Base-by-base conservation (phyloP, 2,113 vertebrate genomes). In the Cepphus grylle region DNA sequence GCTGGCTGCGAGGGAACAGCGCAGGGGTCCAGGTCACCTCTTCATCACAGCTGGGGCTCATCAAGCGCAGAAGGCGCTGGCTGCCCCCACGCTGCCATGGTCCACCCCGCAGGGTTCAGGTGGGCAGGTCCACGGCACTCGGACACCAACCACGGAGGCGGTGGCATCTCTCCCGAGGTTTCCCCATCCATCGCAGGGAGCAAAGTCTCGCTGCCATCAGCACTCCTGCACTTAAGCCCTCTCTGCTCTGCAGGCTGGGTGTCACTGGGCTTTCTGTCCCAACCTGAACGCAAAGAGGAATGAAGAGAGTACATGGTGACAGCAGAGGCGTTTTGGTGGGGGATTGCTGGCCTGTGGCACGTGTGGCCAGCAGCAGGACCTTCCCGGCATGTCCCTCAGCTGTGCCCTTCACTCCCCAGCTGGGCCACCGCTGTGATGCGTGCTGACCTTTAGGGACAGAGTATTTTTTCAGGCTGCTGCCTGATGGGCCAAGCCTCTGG, bases 401-500 rank as follows among this genome's bases (percentile, higher is more conserved):
- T 96, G 96, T 80, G 90, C 81, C 87, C 87, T 96, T 96, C 93
- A 80, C 91, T 96, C 93, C 59, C 17, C 0, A 2, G 47, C 78
- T 45, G 43, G 55, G 38, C 32, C 72, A 71, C 90, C 6, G 3
- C 29, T 38, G 38, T 0, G 61, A 84, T 9, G 15, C 3, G 0
- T 6, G 34, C 65, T 96, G 95, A 91, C 94, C 89, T 95, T 93
- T 49, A 82, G 71, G 81, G 78, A 65, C 78, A 15, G 25, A 87
- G 30, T 88, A 16, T 96, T 96, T 94, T 85, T 61, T 88, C 96
- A 97, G 90, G 90, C 95, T 86, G n/a, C 70, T 81, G 61, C 69
- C 66, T 55, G 81, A 20, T 50, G 73, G 69, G 69, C 43, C 47
- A 36, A 59, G 65, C 27, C 40, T 52, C 73, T 96, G 94, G 87